Conservation (phyloP, 2,113 vertebrate species). For the Acrocephalus arundinaceus region DNA sequence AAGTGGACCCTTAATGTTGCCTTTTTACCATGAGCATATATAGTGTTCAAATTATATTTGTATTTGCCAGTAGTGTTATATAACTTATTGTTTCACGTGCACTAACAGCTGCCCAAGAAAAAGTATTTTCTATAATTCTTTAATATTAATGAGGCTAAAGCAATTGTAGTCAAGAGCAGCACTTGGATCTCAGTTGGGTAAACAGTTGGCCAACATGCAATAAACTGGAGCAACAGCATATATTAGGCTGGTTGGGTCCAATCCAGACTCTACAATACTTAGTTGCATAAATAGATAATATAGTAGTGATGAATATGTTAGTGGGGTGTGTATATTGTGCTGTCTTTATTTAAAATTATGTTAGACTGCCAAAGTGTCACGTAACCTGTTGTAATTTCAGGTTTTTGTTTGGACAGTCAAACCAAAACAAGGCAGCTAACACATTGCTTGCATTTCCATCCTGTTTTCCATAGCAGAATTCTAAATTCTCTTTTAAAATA, state of each 20-base stretch:
- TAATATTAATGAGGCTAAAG: slow-evolving; percentile 58
- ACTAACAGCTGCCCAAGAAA: slow-evolving; percentile 49
- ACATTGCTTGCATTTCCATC: slow-evolving; percentile 29
- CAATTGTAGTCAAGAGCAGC: slow-evolving; percentile 54
- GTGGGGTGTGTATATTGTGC: slow-evolving; percentile 36
- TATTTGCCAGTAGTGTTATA: neutral
- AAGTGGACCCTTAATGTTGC: neutral
- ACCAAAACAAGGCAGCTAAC: slow-evolving; percentile 31
- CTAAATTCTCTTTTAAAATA: slow-evolving; percentile 3
- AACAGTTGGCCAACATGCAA: slow-evolving; percentile 60
- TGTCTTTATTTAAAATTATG: slow-evolving; percentile 43
- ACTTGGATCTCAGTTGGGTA: slow-evolving; percentile 48
- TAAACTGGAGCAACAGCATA: slow-evolving; percentile 60
- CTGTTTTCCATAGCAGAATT: neutral
- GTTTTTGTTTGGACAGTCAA: slow-evolving; percentile 57
- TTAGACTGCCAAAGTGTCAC: slow-evolving; percentile 13
- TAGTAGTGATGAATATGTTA: slow-evolving; percentile 49
- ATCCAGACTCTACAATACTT: slow-evolving; percentile 55
- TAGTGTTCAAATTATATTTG: neutral
- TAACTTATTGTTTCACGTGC: slow-evolving; percentile 39
- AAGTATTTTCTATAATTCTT: slow-evolving; percentile 51
- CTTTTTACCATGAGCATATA: neutral
- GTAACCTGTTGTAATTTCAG: slow-evolving; percentile 55
- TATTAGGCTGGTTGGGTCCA: slow-evolving; percentile 57
- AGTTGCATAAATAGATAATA: slow-evolving; percentile 62